Conservation (phyloP, 2,888 invertebrate species). For the Harpagoxenus sublaevis region DNA sequence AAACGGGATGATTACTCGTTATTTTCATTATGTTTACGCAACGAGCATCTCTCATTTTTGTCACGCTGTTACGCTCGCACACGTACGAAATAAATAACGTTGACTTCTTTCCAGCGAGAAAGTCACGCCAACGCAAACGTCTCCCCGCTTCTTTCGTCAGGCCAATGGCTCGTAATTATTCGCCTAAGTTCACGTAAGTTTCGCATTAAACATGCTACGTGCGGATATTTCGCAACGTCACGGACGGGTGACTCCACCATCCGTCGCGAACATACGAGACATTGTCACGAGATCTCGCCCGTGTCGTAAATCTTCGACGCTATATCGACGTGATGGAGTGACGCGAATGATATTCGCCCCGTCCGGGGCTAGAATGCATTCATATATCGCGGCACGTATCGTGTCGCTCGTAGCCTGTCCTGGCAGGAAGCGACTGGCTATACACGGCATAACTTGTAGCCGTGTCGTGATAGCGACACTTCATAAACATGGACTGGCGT, state of each 20-base stretch:
- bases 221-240: conserved; percentile 52
- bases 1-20: background rate
- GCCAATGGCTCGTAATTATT: conserved; percentile 29
- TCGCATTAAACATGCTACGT: conserved; percentile 14
- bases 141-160: background rate
- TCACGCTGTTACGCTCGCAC: background rate
- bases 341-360: conserved; percentile 47
- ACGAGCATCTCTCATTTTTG: background rate
- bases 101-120: background rate
- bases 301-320: conserved; percentile 43
- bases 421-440: conserved; percentile 57
- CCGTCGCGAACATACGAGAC: conserved; percentile 46
- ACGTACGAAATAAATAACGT: background rate
- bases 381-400: conserved; percentile 46
- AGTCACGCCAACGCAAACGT: background rate
- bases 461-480: conserved; percentile 78
- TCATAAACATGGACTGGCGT: conserved; percentile 78
- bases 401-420: conserved; percentile 45
- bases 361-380: conserved; percentile 32
- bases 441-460: conserved; percentile 65
- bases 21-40: background rate
- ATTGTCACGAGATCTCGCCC: conserved; percentile 53
- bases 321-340: conserved; percentile 41
- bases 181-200: conserved; percentile 26
- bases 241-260: conserved; percentile 33